A percentile compares a stretch with the other conserved stretches of the same genome.
phyloP scores from a whole-genome alignment of 92 coral and sea anemone species.

The Phenganax stokvisi region DNA sequence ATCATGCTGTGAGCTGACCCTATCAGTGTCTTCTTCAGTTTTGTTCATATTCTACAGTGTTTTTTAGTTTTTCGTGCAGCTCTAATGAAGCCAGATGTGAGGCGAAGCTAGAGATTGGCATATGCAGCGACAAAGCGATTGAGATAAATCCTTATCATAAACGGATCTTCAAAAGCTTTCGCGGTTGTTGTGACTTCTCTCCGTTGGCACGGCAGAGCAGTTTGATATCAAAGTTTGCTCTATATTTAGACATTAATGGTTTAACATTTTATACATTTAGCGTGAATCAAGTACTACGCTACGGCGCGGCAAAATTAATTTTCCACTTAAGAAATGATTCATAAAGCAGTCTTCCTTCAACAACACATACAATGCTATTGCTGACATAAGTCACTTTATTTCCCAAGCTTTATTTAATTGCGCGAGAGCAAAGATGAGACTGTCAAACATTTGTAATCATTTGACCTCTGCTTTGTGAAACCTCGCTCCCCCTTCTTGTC shows the following conservation, averaged over 20 bases:
- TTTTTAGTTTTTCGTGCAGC: neutral
- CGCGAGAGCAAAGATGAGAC: neutral
- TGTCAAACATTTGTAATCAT: slow-evolving; percentile 36
- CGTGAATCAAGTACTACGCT: no score
- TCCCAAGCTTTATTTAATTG: neutral
- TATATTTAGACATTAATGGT: slow-evolving; percentile 14
- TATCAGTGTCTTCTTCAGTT: neutral
- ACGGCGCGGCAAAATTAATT: neutral
- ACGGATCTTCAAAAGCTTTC: slow-evolving; percentile 12
- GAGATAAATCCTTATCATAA: slow-evolving; percentile 1
- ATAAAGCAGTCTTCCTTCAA: neutral
- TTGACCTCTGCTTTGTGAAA: neutral
- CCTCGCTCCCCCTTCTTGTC: no score
- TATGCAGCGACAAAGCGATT: neutral
- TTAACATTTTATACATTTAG: neutral
- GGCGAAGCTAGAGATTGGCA: neutral
- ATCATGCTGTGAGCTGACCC: neutral
- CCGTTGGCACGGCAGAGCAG: slow-evolving; percentile 20
- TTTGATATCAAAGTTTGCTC: neutral
- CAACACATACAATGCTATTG: slow-evolving; percentile 12
- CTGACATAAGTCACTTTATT: slow-evolving; percentile 14
- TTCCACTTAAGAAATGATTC: slow-evolving; percentile 15
- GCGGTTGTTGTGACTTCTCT: slow-evolving; percentile 5
- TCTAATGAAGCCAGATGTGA: neutral
- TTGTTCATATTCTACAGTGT: neutral